Conservation (phyloP, 2,888 invertebrate genomes). For the Melanostoma mellinum region DNA sequence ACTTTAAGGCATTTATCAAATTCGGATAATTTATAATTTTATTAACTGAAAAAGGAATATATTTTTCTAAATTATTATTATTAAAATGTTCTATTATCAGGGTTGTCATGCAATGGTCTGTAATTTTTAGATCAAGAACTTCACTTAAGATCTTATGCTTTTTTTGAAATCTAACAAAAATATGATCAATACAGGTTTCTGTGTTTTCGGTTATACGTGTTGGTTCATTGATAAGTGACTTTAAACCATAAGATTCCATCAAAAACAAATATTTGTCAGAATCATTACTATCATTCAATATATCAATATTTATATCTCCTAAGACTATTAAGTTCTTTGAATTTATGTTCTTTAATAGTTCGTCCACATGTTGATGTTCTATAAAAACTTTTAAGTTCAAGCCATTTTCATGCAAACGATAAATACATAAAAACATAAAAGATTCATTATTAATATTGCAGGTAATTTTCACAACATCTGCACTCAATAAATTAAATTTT, state of each 20-base stretch:
- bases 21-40: constrained; percentile 21
- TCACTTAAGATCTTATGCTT: constrained; percentile 7
- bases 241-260: constrained; percentile 21
- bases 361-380: constrained; percentile 1
- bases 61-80: constrained; percentile 4
- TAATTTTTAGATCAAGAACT: constrained; percentile 15
- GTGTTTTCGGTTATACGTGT: constrained; percentile 8
- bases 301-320: constrained; percentile 29
- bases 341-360: constrained; percentile 9
- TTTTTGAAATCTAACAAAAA: constrained; percentile 10
- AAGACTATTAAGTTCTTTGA: constrained; percentile 15
- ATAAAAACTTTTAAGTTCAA: constrained; percentile 1
- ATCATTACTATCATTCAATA: neutral
- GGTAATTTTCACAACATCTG: constrained; percentile 3
- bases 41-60: neutral
- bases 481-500: neutral
- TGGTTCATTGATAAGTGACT: constrained; percentile 16
- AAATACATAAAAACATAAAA: neutral
- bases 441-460: neutral
- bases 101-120: constrained; percentile 24
- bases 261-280: constrained; percentile 5
- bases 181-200: constrained; percentile 11
- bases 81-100: neutral
- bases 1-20: constrained; percentile 11
- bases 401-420: constrained; percentile 8